These are phyloP conservation scores for Plecotus auritus DNA, from an alignment of 2,113 vertebrate species.

Conservation along the genomic window DNA sequence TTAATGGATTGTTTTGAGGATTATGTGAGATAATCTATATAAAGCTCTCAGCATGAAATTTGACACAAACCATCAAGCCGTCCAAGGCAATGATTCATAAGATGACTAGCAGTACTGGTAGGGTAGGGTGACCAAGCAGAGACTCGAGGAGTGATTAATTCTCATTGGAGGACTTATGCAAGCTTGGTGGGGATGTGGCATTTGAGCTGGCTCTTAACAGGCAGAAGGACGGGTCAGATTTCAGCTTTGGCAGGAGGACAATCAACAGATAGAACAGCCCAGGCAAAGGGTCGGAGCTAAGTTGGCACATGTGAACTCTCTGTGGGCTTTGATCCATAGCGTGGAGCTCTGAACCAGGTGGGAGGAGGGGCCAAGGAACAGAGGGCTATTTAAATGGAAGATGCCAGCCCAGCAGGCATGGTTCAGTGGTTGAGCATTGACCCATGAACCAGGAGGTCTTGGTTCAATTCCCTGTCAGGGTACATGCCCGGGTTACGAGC, in stretches of 20 bases:
- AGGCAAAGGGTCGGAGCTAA: not conserved
- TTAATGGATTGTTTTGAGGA: not conserved
- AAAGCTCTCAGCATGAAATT: not conserved
- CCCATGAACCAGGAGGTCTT: too few species aligned
- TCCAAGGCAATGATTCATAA: not conserved
- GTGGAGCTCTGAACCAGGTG: not conserved
- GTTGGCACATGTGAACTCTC: accelerated
- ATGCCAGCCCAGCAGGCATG: too few species aligned
- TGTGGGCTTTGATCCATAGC: not conserved
- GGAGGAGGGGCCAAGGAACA: not conserved
- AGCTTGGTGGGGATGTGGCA: not conserved
- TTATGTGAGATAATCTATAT: not conserved
- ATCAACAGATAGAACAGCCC: not conserved
- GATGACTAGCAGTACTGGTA: not conserved
- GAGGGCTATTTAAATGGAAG: too few species aligned
- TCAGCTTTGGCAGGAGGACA: not conserved
- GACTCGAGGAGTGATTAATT: not conserved
- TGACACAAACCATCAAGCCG: not conserved
- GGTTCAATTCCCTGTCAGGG: too few species aligned
- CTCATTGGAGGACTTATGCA: not conserved
- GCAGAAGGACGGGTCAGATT: not conserved
- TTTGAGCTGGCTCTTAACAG: not conserved
- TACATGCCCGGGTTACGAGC: too few species aligned
- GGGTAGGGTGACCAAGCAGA: not conserved
- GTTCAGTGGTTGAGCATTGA: too few species aligned